Conservation (phyloP, 2,888 invertebrate genomes). For the Dioctria linearis region DNA sequence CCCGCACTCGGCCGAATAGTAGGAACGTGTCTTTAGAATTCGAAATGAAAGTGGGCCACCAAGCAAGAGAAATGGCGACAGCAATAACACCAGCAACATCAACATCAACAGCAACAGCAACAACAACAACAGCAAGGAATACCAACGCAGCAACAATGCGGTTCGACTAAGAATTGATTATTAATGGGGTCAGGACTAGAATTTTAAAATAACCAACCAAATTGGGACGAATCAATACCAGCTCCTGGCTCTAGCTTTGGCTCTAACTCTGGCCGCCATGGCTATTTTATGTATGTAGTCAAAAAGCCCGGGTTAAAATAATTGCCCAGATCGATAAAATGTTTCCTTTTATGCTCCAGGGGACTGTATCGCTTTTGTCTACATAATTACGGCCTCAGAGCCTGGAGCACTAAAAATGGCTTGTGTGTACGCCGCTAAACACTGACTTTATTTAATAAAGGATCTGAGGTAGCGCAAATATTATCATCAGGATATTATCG, state of each 20-base stretch:
- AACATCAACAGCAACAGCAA: neutral
- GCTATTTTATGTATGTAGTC: neutral
- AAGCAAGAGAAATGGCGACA: neutral
- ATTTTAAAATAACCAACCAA: constrained; percentile 21
- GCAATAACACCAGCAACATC: neutral
- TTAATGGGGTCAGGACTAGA: constrained; percentile 24
- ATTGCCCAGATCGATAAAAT: constrained; percentile 18
- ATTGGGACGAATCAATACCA: constrained; percentile 11
- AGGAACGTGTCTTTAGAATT: constrained; percentile 21
- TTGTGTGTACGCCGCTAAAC: constrained; percentile 24
- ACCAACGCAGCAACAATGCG: constrained; percentile 8
- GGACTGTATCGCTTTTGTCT: constrained; percentile 5
- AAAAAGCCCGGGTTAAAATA: constrained; percentile 19
- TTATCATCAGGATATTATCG: constrained; percentile 40
- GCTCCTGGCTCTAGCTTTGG: neutral
- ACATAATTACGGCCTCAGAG: constrained; percentile 17
- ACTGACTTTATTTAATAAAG: constrained; percentile 45
- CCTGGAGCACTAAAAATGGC: constrained; percentile 37
- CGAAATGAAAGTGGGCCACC: constrained; percentile 5
- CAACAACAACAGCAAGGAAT: neutral
- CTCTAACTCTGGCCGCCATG: neutral
- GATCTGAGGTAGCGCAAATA: constrained; percentile 8
- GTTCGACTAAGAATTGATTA: constrained; percentile 19
- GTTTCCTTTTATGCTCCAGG: neutral
- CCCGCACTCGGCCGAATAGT: neutral